Percentiles rank a stretch among this genome's conserved stretches.
Conservation (phyloP, 2,797 vertebrate genomes). For the Natrix natrix region DNA sequence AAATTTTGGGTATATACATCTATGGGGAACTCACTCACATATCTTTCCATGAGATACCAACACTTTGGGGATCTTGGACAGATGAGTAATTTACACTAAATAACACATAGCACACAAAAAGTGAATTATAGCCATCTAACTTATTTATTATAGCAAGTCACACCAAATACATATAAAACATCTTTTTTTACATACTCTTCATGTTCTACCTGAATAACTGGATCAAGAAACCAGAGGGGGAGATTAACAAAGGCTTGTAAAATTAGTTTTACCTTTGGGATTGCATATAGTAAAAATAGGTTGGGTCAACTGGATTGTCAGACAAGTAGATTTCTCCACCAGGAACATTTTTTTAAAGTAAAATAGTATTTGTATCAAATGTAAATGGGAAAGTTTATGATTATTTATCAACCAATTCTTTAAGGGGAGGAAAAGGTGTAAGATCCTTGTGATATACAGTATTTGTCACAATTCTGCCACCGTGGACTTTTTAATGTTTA, state of each 20-base stretch:
- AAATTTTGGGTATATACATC: not conserved
- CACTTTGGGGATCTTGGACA: not conserved
- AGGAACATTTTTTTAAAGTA: not conserved
- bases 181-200: not conserved
- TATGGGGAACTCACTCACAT: not conserved
- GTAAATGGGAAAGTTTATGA: not conserved
- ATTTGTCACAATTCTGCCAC: not conserved
- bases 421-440: not conserved
- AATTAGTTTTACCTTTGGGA: not conserved
- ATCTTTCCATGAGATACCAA: not conserved
- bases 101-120: not conserved
- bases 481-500: too few relatives aligned
- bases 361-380: not conserved
- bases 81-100: not conserved
- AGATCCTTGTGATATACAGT: not conserved
- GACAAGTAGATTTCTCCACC: not conserved
- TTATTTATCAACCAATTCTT: not conserved
- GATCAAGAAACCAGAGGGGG: not conserved
- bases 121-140: not conserved
- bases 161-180: not conserved
- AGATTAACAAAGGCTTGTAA: not conserved
- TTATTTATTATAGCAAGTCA: not conserved
- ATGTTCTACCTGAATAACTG: not conserved
- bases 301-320: not conserved
- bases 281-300: not conserved